phyloP scores from a whole-genome alignment of 2,113 vertebrate genomes.

The Thomomys bottae region DNA sequence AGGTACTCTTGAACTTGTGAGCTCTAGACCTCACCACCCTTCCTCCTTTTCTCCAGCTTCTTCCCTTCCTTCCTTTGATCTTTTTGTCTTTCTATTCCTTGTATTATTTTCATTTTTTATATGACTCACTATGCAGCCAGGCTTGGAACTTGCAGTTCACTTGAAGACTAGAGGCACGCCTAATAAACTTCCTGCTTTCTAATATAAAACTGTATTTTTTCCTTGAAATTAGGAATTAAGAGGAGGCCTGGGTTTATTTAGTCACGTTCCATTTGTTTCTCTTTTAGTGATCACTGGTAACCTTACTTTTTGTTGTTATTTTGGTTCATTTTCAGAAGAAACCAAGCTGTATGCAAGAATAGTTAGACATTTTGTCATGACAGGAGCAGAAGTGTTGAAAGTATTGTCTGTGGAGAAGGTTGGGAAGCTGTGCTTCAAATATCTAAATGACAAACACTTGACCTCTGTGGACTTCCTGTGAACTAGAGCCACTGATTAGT shows the following conservation, averaged over 20 bases:
- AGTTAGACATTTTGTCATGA: neutral
- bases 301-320: neutral
- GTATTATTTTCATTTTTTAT: too few relatives aligned
- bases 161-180: too few relatives aligned
- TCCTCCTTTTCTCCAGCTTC: too few relatives aligned
- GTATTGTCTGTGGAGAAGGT: too few relatives aligned
- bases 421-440: neutral
- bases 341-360: neutral
- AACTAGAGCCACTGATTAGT: neutral
- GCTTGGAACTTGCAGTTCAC: too few relatives aligned
- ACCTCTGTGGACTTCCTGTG: neutral
- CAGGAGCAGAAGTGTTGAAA: neutral
- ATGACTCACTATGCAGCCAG: too few relatives aligned
- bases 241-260: neutral
- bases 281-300: neutral
- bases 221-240: neutral
- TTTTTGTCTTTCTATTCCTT: too few relatives aligned
- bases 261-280: conserved; percentile 20
- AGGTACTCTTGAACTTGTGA: neutral
- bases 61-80: too few relatives aligned
- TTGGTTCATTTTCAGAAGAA: neutral
- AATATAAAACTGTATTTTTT: neutral
- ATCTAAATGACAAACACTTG: conserved; percentile 6
- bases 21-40: neutral
- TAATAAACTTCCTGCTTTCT: neutral